Base-by-base conservation (phyloP, 2,888 invertebrate genomes). In the Chromoteleia sp. region DNA sequence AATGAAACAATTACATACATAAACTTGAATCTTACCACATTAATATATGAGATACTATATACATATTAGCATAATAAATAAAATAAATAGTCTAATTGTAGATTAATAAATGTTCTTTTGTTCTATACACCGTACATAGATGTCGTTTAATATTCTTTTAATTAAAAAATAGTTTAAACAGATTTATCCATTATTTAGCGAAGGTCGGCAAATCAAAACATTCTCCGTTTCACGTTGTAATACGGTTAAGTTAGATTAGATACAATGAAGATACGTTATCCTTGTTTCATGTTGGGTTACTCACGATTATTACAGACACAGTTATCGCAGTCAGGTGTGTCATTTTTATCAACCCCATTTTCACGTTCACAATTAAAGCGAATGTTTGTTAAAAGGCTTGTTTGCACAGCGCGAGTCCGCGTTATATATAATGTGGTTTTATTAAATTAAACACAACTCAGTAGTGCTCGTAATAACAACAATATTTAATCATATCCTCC, bases 261-360 rank as follows among this genome's bases (percentile, higher is more conserved):
- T 78, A 78, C 48, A 63, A 33, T n/a, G 33, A 15, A 71, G 78
- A 77, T 78, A 78, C 56, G 78, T 65, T 78, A 78, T 71, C 78
- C 78, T 73, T 78, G 58, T 41, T 63, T 17, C 48, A 61, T 48
- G 70, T 70, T 56, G 58, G 56, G 56, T 78, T 78, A 71, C 56
- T 70, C 71, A 65, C 17, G 56, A 78, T 78, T 78, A 71, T 78
- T 78, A 58, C 15, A 71, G 77, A 77, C 65, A 71, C 33, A 78
- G 41, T 67, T 78, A 78, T 78, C 71, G 25, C 59, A 73, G 59
- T 78, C 67, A 78, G 77, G 77, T 78, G 71, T 67, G 59, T 54
- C 58, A 73, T 73, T 59, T 78, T 78, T 78, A 78, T 73, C 78
- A 78, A 73, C 65, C 73, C 78, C 45, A 59, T 78, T 78, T 78